Conservation (phyloP, 2,797 vertebrate species). For the Muscicapa comitata region DNA sequence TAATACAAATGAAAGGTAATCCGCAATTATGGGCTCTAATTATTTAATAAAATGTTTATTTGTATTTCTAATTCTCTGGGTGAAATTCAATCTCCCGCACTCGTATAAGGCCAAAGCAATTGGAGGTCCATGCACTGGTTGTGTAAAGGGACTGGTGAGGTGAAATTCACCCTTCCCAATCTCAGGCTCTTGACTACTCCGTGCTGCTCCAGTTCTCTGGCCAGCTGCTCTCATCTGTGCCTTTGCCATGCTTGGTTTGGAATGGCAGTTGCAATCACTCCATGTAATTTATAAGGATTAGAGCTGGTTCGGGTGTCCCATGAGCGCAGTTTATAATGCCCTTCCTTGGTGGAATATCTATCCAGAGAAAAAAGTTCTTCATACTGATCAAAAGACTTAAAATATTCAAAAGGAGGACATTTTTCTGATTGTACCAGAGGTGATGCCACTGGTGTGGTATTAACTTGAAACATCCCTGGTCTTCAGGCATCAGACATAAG, state of each 20-base stretch:
- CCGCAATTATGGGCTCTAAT: not conserved
- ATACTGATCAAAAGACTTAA: not conserved
- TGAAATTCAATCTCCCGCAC: constrained; percentile 30
- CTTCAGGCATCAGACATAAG: not conserved
- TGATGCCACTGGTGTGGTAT: not conserved
- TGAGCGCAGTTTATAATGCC: not conserved
- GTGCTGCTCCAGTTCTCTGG: not conserved
- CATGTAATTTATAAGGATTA: not conserved
- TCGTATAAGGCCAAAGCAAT: not conserved
- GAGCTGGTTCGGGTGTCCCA: not conserved
- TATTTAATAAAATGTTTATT: constrained; percentile 60
- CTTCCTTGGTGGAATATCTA: not conserved
- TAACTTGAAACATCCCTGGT: not conserved
- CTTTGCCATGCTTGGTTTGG: not conserved
- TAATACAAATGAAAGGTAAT: constrained; percentile 37
- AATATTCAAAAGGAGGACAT: not conserved
- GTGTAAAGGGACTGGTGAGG: not conserved
- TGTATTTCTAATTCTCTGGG: constrained; percentile 19
- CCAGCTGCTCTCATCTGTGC: not conserved
- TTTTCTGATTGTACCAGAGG: not conserved
- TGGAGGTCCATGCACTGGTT: not conserved
- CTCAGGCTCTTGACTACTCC: not conserved
- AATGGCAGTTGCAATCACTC: not conserved
- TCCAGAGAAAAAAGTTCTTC: not conserved
- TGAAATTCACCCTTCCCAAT: constrained; percentile 1